Percentiles rank a stretch among this genome's conserved stretches.
Evolutionary conservation across 2,797 vertebrate genomes (phyloP).

Genomic region (Ataeniobius toweri): DNA sequence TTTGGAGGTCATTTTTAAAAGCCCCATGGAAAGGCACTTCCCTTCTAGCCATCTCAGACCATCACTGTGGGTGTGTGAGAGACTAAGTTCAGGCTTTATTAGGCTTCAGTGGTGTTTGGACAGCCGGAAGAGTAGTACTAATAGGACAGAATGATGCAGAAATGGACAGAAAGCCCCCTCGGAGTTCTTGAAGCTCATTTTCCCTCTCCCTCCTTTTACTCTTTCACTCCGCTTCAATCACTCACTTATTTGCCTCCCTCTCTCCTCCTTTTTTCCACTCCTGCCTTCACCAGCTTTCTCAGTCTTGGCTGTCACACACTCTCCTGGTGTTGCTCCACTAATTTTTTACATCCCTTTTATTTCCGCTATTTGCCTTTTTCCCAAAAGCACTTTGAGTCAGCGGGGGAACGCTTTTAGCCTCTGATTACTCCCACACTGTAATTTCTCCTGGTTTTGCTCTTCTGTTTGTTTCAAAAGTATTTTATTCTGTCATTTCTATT

Average conservation of each 20-base stretch:
- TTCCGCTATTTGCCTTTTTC: constrained; percentile 64
- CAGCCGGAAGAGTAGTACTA: constrained; percentile 78
- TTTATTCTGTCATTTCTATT: constrained; percentile 26
- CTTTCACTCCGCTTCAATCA: constrained; percentile 70
- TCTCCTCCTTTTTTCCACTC: constrained; percentile 21
- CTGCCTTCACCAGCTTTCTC: constrained; percentile 61
- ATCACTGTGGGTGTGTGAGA: constrained; percentile 61
- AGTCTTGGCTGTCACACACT: constrained; percentile 63
- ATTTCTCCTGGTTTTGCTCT: constrained; percentile 71
- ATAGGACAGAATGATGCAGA: constrained; percentile 80
- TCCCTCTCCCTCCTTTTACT: constrained; percentile 64
- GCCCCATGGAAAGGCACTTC: constrained; percentile 71
- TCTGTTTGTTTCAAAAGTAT: constrained; percentile 45
- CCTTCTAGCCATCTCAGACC: constrained; percentile 59
- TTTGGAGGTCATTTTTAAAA: constrained; percentile 81
- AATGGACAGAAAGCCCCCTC: constrained; percentile 76
- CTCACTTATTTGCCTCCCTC: constrained; percentile 44
- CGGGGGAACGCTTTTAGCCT: constrained; percentile 78
- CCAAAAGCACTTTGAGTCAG: constrained; percentile 77
- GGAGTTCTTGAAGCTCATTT: constrained; percentile 71
- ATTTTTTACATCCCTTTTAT: constrained; percentile 73
- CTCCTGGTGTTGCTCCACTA: constrained; percentile 62
- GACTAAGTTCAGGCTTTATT: constrained; percentile 75
- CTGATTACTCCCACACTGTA: constrained; percentile 73
- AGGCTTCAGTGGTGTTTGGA: constrained; percentile 80